Evolutionary conservation across 2,888 invertebrate genomes (phyloP).

Genomic region (Linnaemya vulpina): DNA sequence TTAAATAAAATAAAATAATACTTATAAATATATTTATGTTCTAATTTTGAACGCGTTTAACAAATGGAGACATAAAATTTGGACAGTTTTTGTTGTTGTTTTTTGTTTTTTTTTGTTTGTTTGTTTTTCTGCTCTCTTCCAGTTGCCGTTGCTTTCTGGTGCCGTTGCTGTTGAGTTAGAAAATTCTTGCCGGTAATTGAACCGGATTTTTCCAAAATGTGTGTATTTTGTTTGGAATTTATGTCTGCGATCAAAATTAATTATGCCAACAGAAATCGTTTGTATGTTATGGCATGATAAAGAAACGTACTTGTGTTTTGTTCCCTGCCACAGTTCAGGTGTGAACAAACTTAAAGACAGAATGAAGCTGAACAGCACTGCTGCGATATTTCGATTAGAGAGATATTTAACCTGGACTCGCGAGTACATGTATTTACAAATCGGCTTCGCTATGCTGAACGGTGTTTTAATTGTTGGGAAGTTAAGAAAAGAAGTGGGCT

Average conservation of each 20-base stretch:
- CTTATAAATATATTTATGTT: conserved; percentile 53
- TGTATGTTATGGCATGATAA: conserved; percentile 43
- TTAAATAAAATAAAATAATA: background rate
- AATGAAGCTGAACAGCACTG: background rate
- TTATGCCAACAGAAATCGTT: conserved; percentile 69
- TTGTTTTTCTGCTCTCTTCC: conserved; percentile 8
- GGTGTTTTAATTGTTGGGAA: too few relatives aligned
- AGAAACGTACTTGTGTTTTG: conserved; percentile 4
- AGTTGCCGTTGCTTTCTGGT: conserved; percentile 3
- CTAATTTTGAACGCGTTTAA: conserved; percentile 70
- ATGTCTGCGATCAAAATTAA: conserved; percentile 70
- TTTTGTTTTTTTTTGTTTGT: too few relatives aligned
- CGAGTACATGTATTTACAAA: too few relatives aligned
- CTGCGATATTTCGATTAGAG: background rate
- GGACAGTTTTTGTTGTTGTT: conserved; percentile 63
- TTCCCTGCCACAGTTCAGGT: conserved; percentile 30
- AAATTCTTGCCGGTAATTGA: conserved; percentile 70
- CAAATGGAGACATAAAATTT: conserved; percentile 68
- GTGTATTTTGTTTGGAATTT: conserved; percentile 67
- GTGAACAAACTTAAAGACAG: conserved; percentile 42
- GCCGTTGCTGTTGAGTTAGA: conserved; percentile 35
- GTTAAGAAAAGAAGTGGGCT: too few relatives aligned
- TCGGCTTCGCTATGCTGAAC: too few relatives aligned
- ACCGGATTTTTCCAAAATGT: conserved; percentile 70
- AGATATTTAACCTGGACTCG: too few relatives aligned